These are phyloP conservation scores for Bilobella aurantiaca DNA, from an alignment of 1,140 invertebrate species.

Conservation along the genomic window DNA sequence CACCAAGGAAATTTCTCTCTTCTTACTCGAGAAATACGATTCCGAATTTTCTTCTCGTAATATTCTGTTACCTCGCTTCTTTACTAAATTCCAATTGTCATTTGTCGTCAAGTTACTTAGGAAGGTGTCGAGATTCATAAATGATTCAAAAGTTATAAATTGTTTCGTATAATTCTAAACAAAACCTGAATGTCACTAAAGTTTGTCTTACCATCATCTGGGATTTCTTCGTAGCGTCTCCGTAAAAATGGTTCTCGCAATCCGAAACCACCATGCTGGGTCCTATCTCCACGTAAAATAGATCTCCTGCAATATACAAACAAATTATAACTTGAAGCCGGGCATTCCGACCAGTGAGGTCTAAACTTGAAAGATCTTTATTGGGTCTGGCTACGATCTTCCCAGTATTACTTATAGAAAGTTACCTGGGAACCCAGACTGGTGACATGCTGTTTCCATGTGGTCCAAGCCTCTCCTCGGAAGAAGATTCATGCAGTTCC, in stretches of 20 bases:
- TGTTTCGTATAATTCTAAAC: too few species aligned
- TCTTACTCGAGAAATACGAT: background rate
- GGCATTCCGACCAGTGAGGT: too few species aligned
- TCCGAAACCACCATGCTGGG: slow-evolving; percentile 27
- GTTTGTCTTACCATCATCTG: slow-evolving; percentile 28
- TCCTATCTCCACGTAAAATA: slow-evolving; percentile 4
- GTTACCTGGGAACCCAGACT: slow-evolving; percentile 42
- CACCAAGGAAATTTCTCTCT: background rate
- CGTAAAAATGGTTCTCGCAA: slow-evolving; percentile 31
- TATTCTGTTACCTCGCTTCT: too few species aligned
- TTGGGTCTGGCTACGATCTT: too few species aligned
- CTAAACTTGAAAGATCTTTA: too few species aligned
- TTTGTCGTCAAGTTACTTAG: background rate
- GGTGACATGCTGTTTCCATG: slow-evolving; percentile 35
- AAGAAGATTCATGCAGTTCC: slow-evolving; percentile 17
- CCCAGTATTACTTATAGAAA: too few species aligned
- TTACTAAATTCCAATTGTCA: background rate
- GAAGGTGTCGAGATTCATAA: background rate
- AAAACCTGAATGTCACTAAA: background rate
- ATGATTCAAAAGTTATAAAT: too few species aligned
- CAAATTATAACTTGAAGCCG: background rate
- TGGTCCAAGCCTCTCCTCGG: slow-evolving; percentile 23
- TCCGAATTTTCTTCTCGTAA: too few species aligned
- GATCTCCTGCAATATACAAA: slow-evolving; percentile 21
- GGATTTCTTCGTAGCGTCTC: slow-evolving; percentile 32